A percentile compares a stretch with the other conserved stretches of the same genome.
Conservation (phyloP, 2,888 invertebrate genomes). For the Sphaerophoria rueppellii region DNA sequence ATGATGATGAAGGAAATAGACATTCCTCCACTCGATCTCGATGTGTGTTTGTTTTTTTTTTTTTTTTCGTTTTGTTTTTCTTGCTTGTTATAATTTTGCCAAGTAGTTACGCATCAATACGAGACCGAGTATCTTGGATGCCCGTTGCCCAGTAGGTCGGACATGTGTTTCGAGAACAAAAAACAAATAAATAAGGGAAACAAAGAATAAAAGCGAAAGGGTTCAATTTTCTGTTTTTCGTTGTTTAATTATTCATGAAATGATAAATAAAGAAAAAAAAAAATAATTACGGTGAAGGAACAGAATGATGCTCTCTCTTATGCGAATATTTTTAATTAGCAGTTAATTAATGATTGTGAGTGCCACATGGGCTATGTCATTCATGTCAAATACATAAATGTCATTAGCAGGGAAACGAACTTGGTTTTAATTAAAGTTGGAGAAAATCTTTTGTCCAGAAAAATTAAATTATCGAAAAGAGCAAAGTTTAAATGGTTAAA, state of each 20-base stretch:
- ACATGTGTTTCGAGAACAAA: conserved; percentile 56
- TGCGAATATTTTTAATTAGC: conserved; percentile 59
- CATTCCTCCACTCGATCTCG: conserved; percentile 31
- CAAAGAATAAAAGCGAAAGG: conserved; percentile 15
- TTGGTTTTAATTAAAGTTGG: too few species aligned
- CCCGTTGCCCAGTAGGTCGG: conserved; percentile 63
- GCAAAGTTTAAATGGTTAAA: too few species aligned
- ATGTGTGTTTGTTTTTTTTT: conserved; percentile 56
- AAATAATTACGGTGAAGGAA: not conserved
- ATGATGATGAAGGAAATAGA: conserved; percentile 31
- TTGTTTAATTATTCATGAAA: conserved; percentile 16
- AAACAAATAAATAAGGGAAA: not conserved
- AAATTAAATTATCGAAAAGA: too few species aligned
- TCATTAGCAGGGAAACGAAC: too few species aligned
- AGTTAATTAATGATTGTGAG: conserved; percentile 46
- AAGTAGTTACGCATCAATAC: conserved; percentile 48
- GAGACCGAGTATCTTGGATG: conserved; percentile 35
- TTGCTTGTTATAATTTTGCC: conserved; percentile 33
- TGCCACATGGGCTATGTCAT: conserved; percentile 22
- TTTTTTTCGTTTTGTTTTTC: not conserved
- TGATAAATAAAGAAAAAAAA: not conserved
- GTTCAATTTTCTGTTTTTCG: not conserved
- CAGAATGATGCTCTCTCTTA: conserved; percentile 22
- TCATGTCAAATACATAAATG: not conserved
- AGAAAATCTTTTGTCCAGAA: too few species aligned